A percentile compares a stretch with the other conserved stretches of the same genome.
Conservation (phyloP, 1,140 invertebrate genomes). For the Belonocnema kinseyi region DNA sequence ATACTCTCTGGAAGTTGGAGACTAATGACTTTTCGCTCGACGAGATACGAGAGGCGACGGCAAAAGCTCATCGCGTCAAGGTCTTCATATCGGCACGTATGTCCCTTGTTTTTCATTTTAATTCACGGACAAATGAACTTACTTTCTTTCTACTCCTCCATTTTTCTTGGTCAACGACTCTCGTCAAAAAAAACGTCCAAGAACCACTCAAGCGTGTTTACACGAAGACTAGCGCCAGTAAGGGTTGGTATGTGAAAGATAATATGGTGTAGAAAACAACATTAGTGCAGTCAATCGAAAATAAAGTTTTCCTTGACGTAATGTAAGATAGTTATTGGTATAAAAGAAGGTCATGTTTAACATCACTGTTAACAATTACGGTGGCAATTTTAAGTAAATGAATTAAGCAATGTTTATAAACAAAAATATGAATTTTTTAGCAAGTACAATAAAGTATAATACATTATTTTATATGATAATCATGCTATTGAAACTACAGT, state of each 20-base stretch:
- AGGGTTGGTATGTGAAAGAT: conserved; percentile 21
- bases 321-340: neutral
- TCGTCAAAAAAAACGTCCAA: conserved; percentile 24
- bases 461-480: no score
- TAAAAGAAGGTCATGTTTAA: neutral
- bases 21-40: conserved; percentile 11
- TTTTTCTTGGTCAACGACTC: conserved; percentile 24
- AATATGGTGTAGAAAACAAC: conserved; percentile 19
- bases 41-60: neutral
- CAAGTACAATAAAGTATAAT: no score
- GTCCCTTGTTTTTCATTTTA: conserved; percentile 13
- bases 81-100: conserved; percentile 22
- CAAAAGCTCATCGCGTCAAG: conserved; percentile 13
- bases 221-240: neutral
- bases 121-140: conserved; percentile 25
- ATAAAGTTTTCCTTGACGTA: conserved; percentile 8
- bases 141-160: conserved; percentile 3
- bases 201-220: conserved; percentile 16
- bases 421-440: no score
- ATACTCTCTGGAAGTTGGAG: neutral
- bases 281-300: conserved; percentile 16
- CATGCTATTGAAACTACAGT: no score
- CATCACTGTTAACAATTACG: neutral
- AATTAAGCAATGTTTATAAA: no score
- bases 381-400: no score